A percentile compares a stretch with the other conserved stretches of the same genome.
These are phyloP conservation scores for Aphrocallistes beatrix DNA, from an alignment of 37 sponge, comb jelly and placozoan species.

Conservation along the genomic window DNA sequence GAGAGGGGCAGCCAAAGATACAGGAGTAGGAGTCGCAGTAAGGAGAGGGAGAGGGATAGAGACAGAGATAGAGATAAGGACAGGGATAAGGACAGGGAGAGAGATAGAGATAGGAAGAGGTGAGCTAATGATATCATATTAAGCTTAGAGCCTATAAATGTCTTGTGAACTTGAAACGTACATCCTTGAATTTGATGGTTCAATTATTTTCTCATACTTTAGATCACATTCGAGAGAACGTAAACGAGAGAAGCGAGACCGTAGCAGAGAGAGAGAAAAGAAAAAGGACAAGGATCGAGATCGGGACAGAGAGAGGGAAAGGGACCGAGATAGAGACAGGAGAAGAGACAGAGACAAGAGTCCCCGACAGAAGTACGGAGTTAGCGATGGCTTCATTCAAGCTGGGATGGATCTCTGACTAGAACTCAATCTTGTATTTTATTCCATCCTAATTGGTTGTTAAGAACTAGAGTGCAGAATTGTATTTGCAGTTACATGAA, in stretches of 20 bases:
- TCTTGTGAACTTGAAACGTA: no score
- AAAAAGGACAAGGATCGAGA: neutral
- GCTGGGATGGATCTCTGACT: neutral
- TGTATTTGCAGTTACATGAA: no score
- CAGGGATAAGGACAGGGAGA: constrained; percentile 4
- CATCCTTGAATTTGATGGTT: no score
- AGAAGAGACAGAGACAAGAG: neutral
- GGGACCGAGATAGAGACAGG: neutral
- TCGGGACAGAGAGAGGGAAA: neutral
- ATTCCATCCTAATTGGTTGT: neutral
- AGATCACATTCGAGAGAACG: constrained; percentile 3
- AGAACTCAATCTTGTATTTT: neutral
- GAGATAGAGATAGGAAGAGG: neutral
- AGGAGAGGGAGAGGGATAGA: neutral
- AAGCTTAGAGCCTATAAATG: no score
- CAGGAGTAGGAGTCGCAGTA: neutral
- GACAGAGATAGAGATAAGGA: neutral
- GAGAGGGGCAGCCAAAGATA: neutral
- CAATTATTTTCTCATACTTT: neutral
- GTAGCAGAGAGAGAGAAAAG: neutral
- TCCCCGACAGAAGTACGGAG: neutral
- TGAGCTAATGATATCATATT: no score
- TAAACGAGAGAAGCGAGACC: neutral
- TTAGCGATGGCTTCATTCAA: neutral
- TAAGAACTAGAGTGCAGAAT: neutral